Evolutionary conservation across 2,797 vertebrate species (phyloP), one percentile per base, ranked within the genome.

Genomic region (Sebastes dallii): DNA sequence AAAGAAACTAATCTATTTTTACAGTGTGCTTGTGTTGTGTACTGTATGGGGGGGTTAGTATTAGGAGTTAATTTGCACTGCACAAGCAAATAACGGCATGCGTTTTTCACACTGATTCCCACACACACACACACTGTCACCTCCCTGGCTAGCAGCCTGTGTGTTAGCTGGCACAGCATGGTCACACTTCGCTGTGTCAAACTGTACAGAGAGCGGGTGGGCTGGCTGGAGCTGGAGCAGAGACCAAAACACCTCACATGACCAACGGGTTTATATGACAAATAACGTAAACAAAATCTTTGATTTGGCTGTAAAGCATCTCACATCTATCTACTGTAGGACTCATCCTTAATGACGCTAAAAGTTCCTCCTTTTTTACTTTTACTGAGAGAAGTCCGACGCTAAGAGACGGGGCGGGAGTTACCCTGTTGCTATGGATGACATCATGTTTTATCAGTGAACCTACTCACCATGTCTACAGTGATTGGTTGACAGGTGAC

Each of bases 61-160:
- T 77, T n/a, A 39, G 24, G 10, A 32, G 66, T 68, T 0, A 5
- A 6, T 76, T 70, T 56, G 62, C 24, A 71, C 34, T 39, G 64
- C 66, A 78, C 46, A 46, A 16, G 64, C 30, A 72, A 8, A 69
- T n/a, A 5, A 46, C 36, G 6, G 32, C 84, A 81, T 92, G 86
- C 88, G 27, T 39, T 42, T 18, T 20, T 8, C 75, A 86, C 64
- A 36, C 70, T 0, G 58, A 20, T 29, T 58, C 54, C 29, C 88
- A 87, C 42, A 46, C 6, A 42, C 88, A 87, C 34, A 46, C 42
- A 46, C 82, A 83, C 82, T 1, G 88, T 86, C 91, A 93, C 93
- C 91, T 94, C 89, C 94, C 93, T 93, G 88, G 86, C 82, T 76
- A 89, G 75, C 69, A 91, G 75, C 58, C 82, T 61, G 78, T 50